Conservation (phyloP, 2,113 vertebrate genomes). For the Cyprinodon variegatus region DNA sequence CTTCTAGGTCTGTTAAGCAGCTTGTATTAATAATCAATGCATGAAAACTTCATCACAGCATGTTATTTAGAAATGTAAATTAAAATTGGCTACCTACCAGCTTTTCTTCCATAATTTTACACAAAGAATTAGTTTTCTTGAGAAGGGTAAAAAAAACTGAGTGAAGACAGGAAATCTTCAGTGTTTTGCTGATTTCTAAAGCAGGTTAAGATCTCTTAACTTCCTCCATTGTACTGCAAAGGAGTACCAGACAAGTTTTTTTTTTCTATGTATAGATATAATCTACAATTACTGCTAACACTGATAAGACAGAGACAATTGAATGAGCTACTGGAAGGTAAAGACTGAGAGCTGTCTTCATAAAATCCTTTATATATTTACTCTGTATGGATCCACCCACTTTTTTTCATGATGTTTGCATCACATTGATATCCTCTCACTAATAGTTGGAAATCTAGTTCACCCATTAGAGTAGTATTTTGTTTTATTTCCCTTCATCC, state of each 20-base stretch:
- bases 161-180: background rate
- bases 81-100: background rate
- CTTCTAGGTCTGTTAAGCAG: background rate
- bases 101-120: background rate
- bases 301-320: background rate
- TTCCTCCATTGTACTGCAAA: background rate
- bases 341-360: background rate
- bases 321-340: background rate
- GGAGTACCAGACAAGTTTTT: background rate
- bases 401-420: background rate
- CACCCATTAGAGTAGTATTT: no score
- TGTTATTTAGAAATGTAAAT: background rate
- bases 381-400: background rate
- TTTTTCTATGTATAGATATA: background rate
- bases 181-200: constrained; percentile 7
- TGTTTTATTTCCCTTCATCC: background rate
- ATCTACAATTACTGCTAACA: background rate
- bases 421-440: background rate
- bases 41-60: background rate
- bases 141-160: background rate
- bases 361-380: background rate
- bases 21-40: background rate
- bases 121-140: background rate
- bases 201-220: background rate
- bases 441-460: no score